Percentiles rank a stretch among this genome's conserved stretches.
phyloP scores from a whole-genome alignment of 1,140 invertebrate genomes.

The Bombus superbus region DNA sequence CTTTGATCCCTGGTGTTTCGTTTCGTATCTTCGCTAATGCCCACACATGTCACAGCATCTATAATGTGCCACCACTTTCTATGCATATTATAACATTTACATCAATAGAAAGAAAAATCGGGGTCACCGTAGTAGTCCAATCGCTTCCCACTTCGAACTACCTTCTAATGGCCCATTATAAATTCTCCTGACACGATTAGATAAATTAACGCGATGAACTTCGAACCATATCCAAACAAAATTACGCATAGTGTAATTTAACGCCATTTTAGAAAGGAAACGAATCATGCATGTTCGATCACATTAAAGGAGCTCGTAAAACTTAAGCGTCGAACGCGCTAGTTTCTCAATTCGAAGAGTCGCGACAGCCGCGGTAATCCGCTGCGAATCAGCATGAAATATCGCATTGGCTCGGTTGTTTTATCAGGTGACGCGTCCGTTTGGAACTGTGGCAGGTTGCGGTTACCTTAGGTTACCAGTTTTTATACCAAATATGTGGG shows the following conservation, averaged over 20 bases:
- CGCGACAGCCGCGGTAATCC: slow-evolving; percentile 4
- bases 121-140: no score
- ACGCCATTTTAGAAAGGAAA: no score
- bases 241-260: background rate
- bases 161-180: background rate
- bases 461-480: slow-evolving; percentile 63
- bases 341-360: background rate
- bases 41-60: no score
- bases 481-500: slow-evolving; percentile 67
- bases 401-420: slow-evolving; percentile 21
- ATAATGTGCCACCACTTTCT: no score
- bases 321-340: background rate
- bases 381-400: slow-evolving; percentile 38
- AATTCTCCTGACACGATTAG: background rate
- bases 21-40: no score
- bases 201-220: background rate
- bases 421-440: slow-evolving; percentile 25
- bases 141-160: background rate
- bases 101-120: background rate
- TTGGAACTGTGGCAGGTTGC: slow-evolving; percentile 39
- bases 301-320: background rate
- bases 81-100: background rate
- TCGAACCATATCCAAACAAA: background rate
- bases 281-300: background rate
- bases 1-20: no score